Evolutionary conservation across 1,140 invertebrate species (phyloP), one percentile per base, ranked within the genome.

Genomic region (Heliconius melpomene): DNA sequence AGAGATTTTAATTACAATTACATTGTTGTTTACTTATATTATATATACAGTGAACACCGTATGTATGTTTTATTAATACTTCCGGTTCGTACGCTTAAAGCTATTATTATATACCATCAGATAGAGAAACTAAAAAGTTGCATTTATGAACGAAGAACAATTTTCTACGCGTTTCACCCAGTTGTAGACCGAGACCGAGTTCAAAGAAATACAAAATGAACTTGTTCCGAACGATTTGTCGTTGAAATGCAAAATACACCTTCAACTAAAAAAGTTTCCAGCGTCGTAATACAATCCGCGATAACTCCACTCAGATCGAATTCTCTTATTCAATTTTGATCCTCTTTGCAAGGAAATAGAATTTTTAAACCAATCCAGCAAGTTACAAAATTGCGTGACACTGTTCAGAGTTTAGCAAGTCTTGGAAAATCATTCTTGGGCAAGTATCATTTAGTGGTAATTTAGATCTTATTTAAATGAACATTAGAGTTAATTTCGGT

Each of bases 261-360:
- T 80, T 71, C 50, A 57, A 80, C 79, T 80, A 80, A 80, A 80
- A 74, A 76, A 80, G 52, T 80, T 80, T 77, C 60, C 79, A 60
- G 46, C 73, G 75, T 76, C 75, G 75, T 77, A 80, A 77, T 66
- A 80, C 75, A 80, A 77, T 80, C 75, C 75, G 75, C 71, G 79
- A 77, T 77, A 77, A 80, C 79, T 80, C 73, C 79, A 66, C 76
- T 77, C 66, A 70, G 72, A 77, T 77, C 52, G 74, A 52, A 80
- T 74, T 80, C 79, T 74, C 52, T 77, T 80, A 80, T 80, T 80
- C 79, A 80, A 80, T 80, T 73, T 73, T 46, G 57, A 40, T 38
- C 54, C 32, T 50, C 8, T 23, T 18, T 76, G 23, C 36, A 72
- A 3, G 13, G 23, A 20, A 80, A 74, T 46, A 54, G 9, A 36